Percentiles rank a stretch among this genome's conserved stretches.
These are phyloP conservation scores for Andrena fulva DNA, from an alignment of 2,888 invertebrate genomes.

Conservation along the genomic window DNA sequence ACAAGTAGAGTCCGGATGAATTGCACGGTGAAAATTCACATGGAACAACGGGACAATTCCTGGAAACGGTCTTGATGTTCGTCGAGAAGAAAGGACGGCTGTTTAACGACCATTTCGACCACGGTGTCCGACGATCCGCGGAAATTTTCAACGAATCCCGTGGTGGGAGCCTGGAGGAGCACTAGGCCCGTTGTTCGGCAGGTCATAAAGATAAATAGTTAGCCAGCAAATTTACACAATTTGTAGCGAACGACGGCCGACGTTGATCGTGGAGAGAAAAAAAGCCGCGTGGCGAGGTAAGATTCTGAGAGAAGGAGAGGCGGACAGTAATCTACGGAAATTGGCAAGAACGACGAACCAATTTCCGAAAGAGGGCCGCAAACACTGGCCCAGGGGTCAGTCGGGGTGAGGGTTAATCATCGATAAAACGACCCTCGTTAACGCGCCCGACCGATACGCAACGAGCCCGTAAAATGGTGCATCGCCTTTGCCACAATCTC, in stretches of 20 bases:
- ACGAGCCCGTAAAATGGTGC: conserved; percentile 57
- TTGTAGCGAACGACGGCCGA: conserved; percentile 75
- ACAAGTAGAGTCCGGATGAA: conserved; percentile 27
- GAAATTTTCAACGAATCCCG: conserved; percentile 70
- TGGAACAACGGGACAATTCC: not conserved
- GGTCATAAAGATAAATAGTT: conserved; percentile 84
- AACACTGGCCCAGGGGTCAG: conserved; percentile 81
- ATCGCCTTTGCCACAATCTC: conserved; percentile 47
- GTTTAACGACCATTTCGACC: conserved; percentile 7
- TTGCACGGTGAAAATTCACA: conserved; percentile 20
- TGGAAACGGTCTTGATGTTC: not conserved
- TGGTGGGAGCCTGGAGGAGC: conserved; percentile 45
- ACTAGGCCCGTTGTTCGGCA: conserved; percentile 71
- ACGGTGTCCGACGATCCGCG: conserved; percentile 63
- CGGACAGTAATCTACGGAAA: conserved; percentile 79
- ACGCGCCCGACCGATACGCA: conserved; percentile 74
- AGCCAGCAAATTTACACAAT: conserved; percentile 84
- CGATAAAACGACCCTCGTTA: conserved; percentile 84
- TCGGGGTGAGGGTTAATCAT: conserved; percentile 82
- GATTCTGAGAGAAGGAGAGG: conserved; percentile 50
- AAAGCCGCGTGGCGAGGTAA: conserved; percentile 36
- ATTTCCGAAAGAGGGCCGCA: conserved; percentile 80
- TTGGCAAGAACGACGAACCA: conserved; percentile 82
- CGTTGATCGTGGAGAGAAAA: conserved; percentile 51
- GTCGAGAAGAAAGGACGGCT: conserved; percentile 8